phyloP scores from a whole-genome alignment of 2,888 invertebrate species.

The Dasypogon diadema region DNA sequence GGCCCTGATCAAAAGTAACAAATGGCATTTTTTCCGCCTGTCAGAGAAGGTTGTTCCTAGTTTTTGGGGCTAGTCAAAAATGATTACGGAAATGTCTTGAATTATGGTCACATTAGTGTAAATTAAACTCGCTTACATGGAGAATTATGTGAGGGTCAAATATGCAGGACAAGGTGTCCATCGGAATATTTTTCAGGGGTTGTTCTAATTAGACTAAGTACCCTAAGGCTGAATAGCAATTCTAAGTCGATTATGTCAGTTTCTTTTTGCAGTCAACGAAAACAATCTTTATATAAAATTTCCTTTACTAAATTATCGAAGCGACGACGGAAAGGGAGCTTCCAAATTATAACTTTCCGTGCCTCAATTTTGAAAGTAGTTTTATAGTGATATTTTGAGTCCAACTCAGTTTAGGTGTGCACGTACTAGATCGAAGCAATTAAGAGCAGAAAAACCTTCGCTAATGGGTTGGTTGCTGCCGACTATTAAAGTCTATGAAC shows the following conservation, averaged over 20 bases:
- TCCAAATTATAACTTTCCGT: constrained; percentile 26
- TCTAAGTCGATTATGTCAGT: constrained; percentile 16
- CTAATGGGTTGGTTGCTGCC: constrained; percentile 41
- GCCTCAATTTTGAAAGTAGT: constrained; percentile 4
- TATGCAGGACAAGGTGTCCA: constrained; percentile 7
- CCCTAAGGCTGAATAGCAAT: constrained; percentile 3
- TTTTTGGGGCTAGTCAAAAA: constrained; percentile 59
- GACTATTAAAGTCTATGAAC: constrained; percentile 56
- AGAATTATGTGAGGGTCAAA: constrained; percentile 10
- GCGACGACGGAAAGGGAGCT: constrained; percentile 13
- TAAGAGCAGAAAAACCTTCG: constrained; percentile 34
- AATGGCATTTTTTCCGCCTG: constrained; percentile 42
- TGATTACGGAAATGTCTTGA: constrained; percentile 67
- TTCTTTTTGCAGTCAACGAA: not conserved
- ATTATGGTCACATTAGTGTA: constrained; percentile 68
- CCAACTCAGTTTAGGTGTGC: not conserved
- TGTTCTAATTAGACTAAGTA: constrained; percentile 12
- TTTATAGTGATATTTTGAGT: not conserved
- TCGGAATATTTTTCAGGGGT: not conserved
- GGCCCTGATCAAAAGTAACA: constrained; percentile 22
- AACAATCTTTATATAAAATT: constrained; percentile 9
- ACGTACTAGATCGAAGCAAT: constrained; percentile 22
- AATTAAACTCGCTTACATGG: constrained; percentile 65
- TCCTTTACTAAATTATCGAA: constrained; percentile 9
- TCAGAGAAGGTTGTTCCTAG: constrained; percentile 19